Percentiles rank a stretch among this genome's conserved stretches.
Conservation (phyloP, 2,113 vertebrate species). For the Indri indri region DNA sequence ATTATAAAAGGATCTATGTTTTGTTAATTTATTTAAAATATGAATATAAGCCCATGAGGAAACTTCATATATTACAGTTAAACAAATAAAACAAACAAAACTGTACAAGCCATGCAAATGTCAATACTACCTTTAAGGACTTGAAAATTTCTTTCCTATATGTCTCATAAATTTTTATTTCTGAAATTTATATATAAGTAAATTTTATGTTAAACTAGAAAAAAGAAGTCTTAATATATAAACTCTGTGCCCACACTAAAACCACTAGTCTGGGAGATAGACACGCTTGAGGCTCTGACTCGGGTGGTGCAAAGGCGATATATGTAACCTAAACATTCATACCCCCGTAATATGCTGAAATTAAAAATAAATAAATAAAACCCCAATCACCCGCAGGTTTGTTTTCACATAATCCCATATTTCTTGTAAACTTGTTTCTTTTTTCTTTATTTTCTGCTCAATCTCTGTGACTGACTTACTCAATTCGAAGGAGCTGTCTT, state of each 20-base stretch:
- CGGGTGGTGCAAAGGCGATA: too few relatives aligned
- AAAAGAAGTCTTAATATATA: neutral
- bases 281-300: too few relatives aligned
- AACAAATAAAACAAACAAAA: neutral
- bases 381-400: too few relatives aligned
- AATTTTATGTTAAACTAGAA: neutral
- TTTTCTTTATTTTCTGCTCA: too few relatives aligned
- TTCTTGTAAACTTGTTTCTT: too few relatives aligned
- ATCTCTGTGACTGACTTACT: too few relatives aligned
- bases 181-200: neutral
- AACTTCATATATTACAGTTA: neutral
- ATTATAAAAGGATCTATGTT: neutral
- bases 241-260: neutral
- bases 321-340: too few relatives aligned
- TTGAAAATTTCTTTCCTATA: neutral
- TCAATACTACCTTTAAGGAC: neutral
- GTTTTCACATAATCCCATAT: too few relatives aligned
- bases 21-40: neutral
- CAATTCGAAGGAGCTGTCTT: too few relatives aligned
- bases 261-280: too few relatives aligned
- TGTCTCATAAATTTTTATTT: neutral
- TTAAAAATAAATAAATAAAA: too few relatives aligned
- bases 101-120: neutral
- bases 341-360: too few relatives aligned
- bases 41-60: neutral